These are phyloP conservation scores for Tachuris rubrigastra DNA, from an alignment of 2,113 vertebrate species.

Conservation along the genomic window DNA sequence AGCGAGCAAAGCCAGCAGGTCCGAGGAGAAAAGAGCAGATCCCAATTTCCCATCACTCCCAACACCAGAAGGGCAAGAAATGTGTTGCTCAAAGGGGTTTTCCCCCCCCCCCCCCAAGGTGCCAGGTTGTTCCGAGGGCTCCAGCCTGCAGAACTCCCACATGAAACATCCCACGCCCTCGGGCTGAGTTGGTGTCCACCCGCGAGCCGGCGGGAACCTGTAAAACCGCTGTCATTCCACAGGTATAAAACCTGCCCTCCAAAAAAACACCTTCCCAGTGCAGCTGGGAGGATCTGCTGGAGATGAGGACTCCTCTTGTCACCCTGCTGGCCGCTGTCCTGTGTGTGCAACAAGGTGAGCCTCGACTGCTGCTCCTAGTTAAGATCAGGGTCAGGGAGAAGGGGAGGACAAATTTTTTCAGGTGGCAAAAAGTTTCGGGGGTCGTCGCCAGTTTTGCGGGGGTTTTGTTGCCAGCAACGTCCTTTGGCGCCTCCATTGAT, in stretches of 20 bases:
- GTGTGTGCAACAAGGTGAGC: constrained; percentile 51
- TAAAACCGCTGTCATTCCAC: constrained; percentile 11
- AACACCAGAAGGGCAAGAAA: not conserved
- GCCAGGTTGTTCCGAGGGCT: not conserved
- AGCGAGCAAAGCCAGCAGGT: not conserved
- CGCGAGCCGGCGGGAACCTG: not conserved
- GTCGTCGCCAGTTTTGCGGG: not conserved
- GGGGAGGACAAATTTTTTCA: not conserved
- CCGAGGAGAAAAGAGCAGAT: not conserved
- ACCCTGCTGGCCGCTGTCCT: constrained; percentile 17
- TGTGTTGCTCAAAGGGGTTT: not conserved
- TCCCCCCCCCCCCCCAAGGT: not conserved
- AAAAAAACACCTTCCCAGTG: not conserved
- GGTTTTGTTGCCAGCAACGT: not conserved
- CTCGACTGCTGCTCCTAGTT: not conserved
- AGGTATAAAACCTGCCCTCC: constrained; percentile 51
- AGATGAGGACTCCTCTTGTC: constrained; percentile 19
- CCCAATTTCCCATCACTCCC: not conserved
- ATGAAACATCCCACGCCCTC: not conserved
- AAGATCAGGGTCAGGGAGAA: not conserved
- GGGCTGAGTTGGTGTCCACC: not conserved
- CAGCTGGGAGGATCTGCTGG: not conserved
- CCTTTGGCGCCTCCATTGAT: not conserved
- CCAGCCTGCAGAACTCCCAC: constrained; percentile 42
- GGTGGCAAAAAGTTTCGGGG: not conserved